A percentile compares a stretch with the other conserved stretches of the same genome.
These are phyloP conservation scores for Ptychadena robeensis DNA, from an alignment of 2,797 vertebrate species.

Conservation along the genomic window DNA sequence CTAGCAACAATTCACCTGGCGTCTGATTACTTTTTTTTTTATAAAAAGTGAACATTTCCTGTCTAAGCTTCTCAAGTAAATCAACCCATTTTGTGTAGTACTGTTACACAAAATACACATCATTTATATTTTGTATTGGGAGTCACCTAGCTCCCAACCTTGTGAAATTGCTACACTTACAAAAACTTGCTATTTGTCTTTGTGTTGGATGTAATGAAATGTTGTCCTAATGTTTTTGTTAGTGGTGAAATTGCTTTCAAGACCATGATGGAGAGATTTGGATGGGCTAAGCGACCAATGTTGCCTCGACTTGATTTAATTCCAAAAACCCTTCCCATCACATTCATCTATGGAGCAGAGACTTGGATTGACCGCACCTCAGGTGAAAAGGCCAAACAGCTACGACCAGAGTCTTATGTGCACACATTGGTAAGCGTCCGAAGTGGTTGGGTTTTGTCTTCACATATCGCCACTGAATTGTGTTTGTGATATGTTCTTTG, in stretches of 20 bases:
- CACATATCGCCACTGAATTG: no score
- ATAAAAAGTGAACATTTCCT: no score
- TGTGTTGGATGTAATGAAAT: background rate
- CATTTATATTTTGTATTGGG: background rate
- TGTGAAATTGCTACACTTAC: no score
- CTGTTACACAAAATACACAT: no score
- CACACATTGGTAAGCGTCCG: constrained; percentile 75
- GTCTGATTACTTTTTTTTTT: no score
- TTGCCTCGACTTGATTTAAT: constrained; percentile 82
- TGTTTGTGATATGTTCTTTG: no score
- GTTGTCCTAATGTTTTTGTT: background rate
- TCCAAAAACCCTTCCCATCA: constrained; percentile 80
- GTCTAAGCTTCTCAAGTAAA: no score
- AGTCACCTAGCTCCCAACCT: no score
- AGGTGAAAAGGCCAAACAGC: constrained; percentile 76
- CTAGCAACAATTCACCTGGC: no score
- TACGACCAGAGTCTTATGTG: constrained; percentile 77
- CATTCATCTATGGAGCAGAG: constrained; percentile 84
- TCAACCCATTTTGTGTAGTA: no score
- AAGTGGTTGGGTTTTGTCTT: background rate
- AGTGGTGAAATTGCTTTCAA: constrained; percentile 92
- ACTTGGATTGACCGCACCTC: constrained; percentile 89
- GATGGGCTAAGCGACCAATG: constrained; percentile 91
- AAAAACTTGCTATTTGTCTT: no score
- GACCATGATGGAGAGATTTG: constrained; percentile 84